Percentiles rank a stretch among this genome's conserved stretches.
These are phyloP conservation scores for Gnathonemus echidnorhynchus DNA, from an alignment of 2,113 vertebrate genomes.

Conservation along the genomic window DNA sequence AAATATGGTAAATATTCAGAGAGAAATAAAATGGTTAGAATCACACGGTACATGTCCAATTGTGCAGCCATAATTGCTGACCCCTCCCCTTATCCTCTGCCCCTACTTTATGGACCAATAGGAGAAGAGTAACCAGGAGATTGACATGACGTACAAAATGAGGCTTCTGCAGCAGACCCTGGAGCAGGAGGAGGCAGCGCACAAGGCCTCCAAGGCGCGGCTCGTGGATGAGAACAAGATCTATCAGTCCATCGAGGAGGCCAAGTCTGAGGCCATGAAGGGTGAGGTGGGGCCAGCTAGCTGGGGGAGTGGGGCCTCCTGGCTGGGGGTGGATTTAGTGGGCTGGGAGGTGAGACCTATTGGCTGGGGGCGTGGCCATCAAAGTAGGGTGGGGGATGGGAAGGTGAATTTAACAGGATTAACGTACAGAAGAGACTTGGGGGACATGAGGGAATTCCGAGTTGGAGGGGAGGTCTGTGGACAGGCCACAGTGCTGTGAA, in stretches of 20 bases:
- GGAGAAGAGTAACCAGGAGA: constrained; percentile 97
- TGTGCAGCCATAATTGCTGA: not conserved
- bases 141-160: constrained; percentile 94
- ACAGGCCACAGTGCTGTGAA: not conserved
- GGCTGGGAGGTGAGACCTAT: not conserved
- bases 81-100: not conserved
- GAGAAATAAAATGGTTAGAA: not conserved
- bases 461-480: not conserved
- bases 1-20: not conserved
- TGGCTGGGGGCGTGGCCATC: not conserved
- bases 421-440: not conserved
- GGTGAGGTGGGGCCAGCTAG: constrained; percentile 54
- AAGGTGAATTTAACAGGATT: not conserved
- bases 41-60: not conserved
- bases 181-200: constrained; percentile 88
- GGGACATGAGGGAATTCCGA: not conserved
- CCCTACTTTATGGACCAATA: constrained; percentile 39
- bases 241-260: constrained; percentile 92
- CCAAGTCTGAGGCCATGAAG: constrained; percentile 96
- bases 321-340: not conserved
- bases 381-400: not conserved
- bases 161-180: constrained; percentile 92
- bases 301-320: not conserved
- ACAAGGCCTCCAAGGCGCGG: constrained; percentile 86
- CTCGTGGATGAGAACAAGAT: constrained; percentile 96